Base-by-base conservation (phyloP, 2,888 invertebrate species). In the Sicus ferrugineus region DNA sequence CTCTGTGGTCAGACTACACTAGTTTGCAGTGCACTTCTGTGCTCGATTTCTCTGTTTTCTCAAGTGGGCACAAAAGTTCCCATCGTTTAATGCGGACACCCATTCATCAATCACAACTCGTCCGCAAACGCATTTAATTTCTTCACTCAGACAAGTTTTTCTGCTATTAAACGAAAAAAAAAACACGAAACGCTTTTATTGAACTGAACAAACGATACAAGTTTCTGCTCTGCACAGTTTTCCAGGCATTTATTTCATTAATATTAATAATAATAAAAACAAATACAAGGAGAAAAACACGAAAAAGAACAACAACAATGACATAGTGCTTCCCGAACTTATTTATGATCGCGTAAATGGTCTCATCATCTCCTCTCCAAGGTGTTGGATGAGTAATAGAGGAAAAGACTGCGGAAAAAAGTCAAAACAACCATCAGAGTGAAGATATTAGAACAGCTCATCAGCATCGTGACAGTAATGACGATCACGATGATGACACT, bases 161-260 rank as follows among this genome's bases (percentile, higher is more conserved):
- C 52, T 23, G n/a, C 21, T 30, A 66, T 66, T 66, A 54, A 66
- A 21, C 28, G 14, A 38, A 66, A 66, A n/a, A n/a, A n/a, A n/a
- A n/a, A n/a, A n/a, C n/a, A n/a, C n/a, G 26, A 54, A 30, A 42
- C 42, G 14, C 19, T 31, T 42, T 66, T 54, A 38, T 42, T 66
- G 26, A 54, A 34, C 38, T 42, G 56, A 54, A 65, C 34, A 65
- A 65, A 65, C 52, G 64, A 50, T 52, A 66, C 52, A 26, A 66
- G 38, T 66, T 34, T 19, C 61, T 61, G 21, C n/a, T n/a, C 21
- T n/a, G 21, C 31, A n/a, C 34, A 59, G 61, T 23, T 66, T 54
- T 54, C 65, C 65, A 66, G 54, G 56, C 65, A 54, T 38, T 66
- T 54, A 38, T 34, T 63, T 34, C 65, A 54, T 66, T 66, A 66